A percentile compares a stretch with the other conserved stretches of the same genome.
These are phyloP conservation scores for Laticauda colubrina DNA, from an alignment of 2,113 vertebrate species.

Conservation along the genomic window DNA sequence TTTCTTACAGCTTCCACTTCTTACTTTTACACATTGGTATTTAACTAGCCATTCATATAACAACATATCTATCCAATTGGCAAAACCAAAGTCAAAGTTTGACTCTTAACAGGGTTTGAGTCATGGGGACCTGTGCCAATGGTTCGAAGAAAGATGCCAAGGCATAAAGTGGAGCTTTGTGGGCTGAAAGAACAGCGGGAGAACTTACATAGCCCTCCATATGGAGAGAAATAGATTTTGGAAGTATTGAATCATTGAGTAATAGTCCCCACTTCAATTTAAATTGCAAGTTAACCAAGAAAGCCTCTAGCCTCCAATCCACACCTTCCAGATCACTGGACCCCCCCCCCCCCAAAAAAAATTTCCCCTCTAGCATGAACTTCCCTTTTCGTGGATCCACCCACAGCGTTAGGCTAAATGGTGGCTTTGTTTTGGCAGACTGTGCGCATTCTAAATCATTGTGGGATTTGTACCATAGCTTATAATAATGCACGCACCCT, in stretches of 20 bases:
- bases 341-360: not conserved
- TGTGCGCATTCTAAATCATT: not conserved
- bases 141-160: no score
- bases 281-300: not conserved
- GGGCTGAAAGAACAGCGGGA: no score
- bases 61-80: no score
- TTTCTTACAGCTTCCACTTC: no score
- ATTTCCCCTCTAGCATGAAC: not conserved
- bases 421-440: no score
- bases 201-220: not conserved
- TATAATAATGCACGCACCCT: not conserved
- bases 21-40: no score
- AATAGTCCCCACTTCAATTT: not conserved
- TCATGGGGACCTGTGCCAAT: no score
- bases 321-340: not conserved
- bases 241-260: not conserved
- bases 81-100: no score
- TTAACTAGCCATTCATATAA: no score
- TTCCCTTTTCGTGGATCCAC: not conserved
- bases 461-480: not conserved
- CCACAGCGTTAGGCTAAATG: not conserved
- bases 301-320: not conserved
- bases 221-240: not conserved
- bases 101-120: no score
- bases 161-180: no score